Percentiles rank a stretch among this genome's conserved stretches.
These are phyloP conservation scores for Stratiolaelaps scimitus DNA, from an alignment of 1,140 invertebrate genomes.

Conservation along the genomic window DNA sequence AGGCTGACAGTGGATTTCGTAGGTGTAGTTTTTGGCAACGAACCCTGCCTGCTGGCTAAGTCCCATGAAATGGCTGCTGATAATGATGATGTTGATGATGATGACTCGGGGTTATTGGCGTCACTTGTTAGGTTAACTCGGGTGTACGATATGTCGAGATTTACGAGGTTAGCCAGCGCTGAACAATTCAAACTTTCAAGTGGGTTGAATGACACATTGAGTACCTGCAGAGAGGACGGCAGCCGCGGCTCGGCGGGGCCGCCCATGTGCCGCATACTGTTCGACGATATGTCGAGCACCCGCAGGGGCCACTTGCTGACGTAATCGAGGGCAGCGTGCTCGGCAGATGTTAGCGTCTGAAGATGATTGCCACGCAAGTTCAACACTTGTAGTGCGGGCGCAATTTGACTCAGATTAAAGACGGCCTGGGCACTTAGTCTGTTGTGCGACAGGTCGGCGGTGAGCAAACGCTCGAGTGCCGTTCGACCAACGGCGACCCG, in stretches of 20 bases:
- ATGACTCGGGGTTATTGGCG: too few species aligned
- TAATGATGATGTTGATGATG: too few species aligned
- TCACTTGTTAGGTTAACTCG: background rate
- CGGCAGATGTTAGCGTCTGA: background rate
- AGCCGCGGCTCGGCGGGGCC: background rate
- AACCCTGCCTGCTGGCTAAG: too few species aligned
- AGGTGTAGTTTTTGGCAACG: too few species aligned
- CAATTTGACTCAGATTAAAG: background rate
- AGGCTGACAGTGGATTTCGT: too few species aligned
- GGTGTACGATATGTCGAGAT: background rate
- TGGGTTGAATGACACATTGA: constrained; percentile 2
- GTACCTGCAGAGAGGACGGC: background rate
- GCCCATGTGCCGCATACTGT: background rate
- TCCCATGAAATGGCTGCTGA: too few species aligned
- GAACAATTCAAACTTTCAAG: background rate
- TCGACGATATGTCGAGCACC: constrained; percentile 1
- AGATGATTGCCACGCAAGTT: background rate
- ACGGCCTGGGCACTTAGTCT: constrained; percentile 13
- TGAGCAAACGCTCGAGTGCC: background rate
- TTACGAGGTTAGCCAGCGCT: background rate
- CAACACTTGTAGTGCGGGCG: background rate
- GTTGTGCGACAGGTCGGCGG: constrained; percentile 4
- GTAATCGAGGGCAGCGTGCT: background rate
- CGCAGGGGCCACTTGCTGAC: constrained; percentile 1
- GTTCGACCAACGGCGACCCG: background rate